These are phyloP conservation scores for Dendrolimus houi DNA, from an alignment of 2,888 invertebrate species.

Conservation along the genomic window DNA sequence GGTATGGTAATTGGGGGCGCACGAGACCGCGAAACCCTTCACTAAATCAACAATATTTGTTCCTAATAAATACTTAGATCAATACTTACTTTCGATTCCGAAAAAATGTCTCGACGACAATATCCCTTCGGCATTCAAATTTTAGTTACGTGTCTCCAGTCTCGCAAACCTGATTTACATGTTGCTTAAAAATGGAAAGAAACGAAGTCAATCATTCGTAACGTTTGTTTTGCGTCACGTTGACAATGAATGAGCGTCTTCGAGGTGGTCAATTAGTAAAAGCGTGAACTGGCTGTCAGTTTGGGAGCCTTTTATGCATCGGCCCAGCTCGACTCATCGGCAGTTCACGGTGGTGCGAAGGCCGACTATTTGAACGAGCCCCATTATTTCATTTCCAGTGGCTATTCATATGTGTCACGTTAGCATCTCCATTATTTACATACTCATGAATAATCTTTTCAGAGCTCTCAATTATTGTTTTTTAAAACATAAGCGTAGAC, in stretches of 20 bases:
- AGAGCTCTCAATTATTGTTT: slow-evolving; percentile 27
- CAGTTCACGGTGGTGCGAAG: slow-evolving; percentile 55
- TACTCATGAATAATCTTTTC: slow-evolving; percentile 59
- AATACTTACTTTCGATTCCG: slow-evolving; percentile 19
- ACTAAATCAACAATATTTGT: slow-evolving; percentile 23
- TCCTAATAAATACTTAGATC: slow-evolving; percentile 25
- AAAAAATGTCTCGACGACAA: slow-evolving; percentile 11
- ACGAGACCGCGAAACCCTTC: slow-evolving; percentile 29
- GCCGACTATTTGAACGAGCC: slow-evolving; percentile 43
- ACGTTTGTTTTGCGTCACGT: slow-evolving; percentile 48
- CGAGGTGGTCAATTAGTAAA: slow-evolving; percentile 69
- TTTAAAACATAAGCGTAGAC: slow-evolving; percentile 22
- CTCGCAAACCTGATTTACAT: slow-evolving; percentile 36
- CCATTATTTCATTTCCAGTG: slow-evolving; percentile 45
- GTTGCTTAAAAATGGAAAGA: slow-evolving; percentile 35
- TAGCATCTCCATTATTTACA: slow-evolving; percentile 59
- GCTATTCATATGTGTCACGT: slow-evolving; percentile 44
- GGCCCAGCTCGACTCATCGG: slow-evolving; percentile 19
- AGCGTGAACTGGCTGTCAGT: slow-evolving; percentile 67
- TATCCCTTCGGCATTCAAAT: slow-evolving; percentile 26
- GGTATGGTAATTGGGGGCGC: slow-evolving; percentile 34
- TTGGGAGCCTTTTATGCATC: slow-evolving; percentile 47
- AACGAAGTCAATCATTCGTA: slow-evolving; percentile 53
- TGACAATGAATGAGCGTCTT: slow-evolving; percentile 47
- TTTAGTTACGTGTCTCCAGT: slow-evolving; percentile 28